A percentile compares a stretch with the other conserved stretches of the same genome.
Conservation (phyloP, 2,888 invertebrate species). For the Acanthoscelides obtectus region DNA sequence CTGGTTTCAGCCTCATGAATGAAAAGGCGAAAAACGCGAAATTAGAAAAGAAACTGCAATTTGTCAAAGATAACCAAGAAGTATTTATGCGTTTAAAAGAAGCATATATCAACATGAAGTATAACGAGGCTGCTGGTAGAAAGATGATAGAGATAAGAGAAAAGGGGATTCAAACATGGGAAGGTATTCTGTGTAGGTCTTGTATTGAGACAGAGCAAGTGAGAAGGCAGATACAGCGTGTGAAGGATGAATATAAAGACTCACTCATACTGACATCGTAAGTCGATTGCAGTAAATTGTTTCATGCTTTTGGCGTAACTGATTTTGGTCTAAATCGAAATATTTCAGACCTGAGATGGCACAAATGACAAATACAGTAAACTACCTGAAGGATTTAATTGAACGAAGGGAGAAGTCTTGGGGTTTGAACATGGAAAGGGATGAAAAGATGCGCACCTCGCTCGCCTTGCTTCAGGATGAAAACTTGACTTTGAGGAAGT, state of each 20-base stretch:
- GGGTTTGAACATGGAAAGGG: conserved; percentile 28
- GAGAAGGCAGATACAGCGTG: conserved; percentile 27
- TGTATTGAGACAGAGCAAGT: conserved; percentile 33
- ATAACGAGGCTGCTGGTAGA: conserved; percentile 34
- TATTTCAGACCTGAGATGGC: conserved; percentile 31
- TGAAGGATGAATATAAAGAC: conserved; percentile 25
- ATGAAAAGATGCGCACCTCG: conserved; percentile 26
- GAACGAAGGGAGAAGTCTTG: conserved; percentile 31
- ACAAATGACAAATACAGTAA: conserved; percentile 31
- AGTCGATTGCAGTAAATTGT: neutral
- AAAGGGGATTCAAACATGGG: conserved; percentile 36
- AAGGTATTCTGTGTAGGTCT: conserved; percentile 31
- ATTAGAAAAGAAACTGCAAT: conserved; percentile 37
- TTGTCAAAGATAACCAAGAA: conserved; percentile 39
- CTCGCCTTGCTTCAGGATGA: conserved; percentile 29
- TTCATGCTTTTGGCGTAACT: neutral
- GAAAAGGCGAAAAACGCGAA: conserved; percentile 32
- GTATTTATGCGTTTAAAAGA: conserved; percentile 38
- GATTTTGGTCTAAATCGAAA: neutral
- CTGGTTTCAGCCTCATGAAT: conserved; percentile 27
- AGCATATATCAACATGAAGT: conserved; percentile 39
- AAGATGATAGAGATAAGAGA: conserved; percentile 37
- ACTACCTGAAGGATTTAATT: conserved; percentile 33
- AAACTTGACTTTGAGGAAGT: conserved; percentile 23
- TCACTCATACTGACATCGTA: conserved; percentile 18